A percentile compares a stretch with the other conserved stretches of the same genome.
phyloP scores from a whole-genome alignment of 1,140 invertebrate species.

The Tigriopus japonicus region DNA sequence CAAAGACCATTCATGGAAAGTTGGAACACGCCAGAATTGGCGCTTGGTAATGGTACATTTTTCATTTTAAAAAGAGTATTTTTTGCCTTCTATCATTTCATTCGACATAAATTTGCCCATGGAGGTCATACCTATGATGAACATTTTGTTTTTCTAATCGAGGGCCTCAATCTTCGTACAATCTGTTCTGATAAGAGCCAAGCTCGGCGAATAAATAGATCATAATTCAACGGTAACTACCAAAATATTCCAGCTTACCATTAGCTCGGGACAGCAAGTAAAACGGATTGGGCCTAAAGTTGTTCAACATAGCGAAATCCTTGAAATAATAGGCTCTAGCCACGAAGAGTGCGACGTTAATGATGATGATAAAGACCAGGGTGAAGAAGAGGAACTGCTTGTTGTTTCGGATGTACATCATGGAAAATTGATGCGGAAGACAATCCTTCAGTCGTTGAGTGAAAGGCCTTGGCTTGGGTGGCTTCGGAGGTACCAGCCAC shows the following conservation, averaged over 20 bases:
- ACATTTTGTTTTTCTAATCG: too few relatives aligned
- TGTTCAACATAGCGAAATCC: constrained; percentile 19
- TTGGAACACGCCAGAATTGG: too few relatives aligned
- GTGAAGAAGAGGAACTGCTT: constrained; percentile 55
- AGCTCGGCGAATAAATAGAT: too few relatives aligned
- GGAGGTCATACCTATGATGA: too few relatives aligned
- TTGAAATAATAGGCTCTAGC: constrained; percentile 51
- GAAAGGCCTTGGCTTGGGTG: constrained; percentile 29
- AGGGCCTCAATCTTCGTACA: too few relatives aligned
- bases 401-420: constrained; percentile 71
- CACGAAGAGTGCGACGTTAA: constrained; percentile 56
- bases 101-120: too few relatives aligned
- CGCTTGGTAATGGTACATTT: too few relatives aligned
- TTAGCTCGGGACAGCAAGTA: constrained; percentile 65
- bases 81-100: too few relatives aligned
- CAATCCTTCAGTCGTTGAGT: background rate
- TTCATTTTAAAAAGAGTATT: too few relatives aligned
- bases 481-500: constrained; percentile 57
- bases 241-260: constrained; percentile 36
- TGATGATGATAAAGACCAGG: constrained; percentile 41
- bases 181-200: too few relatives aligned
- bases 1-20: too few relatives aligned
- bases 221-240: background rate
- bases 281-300: constrained; percentile 38
- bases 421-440: constrained; percentile 50